Evolutionary conservation across 2,888 invertebrate species (phyloP).

Genomic region (Caenorhabditis panamensis): DNA sequence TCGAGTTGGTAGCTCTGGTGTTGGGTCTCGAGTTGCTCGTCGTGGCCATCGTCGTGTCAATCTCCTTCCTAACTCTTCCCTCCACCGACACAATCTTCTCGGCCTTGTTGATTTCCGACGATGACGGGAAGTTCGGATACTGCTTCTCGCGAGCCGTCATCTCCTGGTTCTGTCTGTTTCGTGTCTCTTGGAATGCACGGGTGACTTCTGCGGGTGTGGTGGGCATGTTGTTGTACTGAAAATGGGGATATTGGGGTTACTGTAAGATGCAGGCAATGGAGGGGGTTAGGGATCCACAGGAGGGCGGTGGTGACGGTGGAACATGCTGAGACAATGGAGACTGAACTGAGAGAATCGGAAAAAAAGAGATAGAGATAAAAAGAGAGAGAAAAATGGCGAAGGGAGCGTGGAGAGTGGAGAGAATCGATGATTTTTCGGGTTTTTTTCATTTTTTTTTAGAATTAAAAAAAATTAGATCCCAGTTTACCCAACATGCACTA

Average conservation of each 20-base stretch:
- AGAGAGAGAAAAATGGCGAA: background rate
- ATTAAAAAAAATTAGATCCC: no score
- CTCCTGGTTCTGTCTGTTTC: slow-evolving; percentile 23
- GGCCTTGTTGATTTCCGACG: slow-evolving; percentile 43
- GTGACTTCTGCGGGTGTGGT: slow-evolving; percentile 48
- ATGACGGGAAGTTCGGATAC: slow-evolving; percentile 56
- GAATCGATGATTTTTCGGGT: no score
- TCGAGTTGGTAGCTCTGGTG: slow-evolving; percentile 23
- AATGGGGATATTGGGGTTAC: background rate
- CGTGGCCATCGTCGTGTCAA: background rate
- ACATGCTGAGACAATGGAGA: background rate
- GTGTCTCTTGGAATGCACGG: slow-evolving; percentile 19
- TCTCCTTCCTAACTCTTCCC: slow-evolving; percentile 24
- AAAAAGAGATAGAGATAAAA: background rate
- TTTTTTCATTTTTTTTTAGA: no score
- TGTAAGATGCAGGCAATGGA: background rate
- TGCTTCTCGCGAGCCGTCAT: slow-evolving; percentile 46
- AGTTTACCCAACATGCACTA: no score
- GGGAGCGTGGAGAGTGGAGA: background rate
- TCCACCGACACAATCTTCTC: slow-evolving; percentile 50
- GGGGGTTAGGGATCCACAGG: background rate
- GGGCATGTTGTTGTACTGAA: slow-evolving; percentile 2
- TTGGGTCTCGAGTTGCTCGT: slow-evolving; percentile 1
- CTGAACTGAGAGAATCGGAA: background rate
- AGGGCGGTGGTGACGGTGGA: background rate